A percentile compares a stretch with the other conserved stretches of the same genome.
Evolutionary conservation across 2,888 invertebrate species (phyloP).

Genomic region (Zhengitettix transpicula): DNA sequence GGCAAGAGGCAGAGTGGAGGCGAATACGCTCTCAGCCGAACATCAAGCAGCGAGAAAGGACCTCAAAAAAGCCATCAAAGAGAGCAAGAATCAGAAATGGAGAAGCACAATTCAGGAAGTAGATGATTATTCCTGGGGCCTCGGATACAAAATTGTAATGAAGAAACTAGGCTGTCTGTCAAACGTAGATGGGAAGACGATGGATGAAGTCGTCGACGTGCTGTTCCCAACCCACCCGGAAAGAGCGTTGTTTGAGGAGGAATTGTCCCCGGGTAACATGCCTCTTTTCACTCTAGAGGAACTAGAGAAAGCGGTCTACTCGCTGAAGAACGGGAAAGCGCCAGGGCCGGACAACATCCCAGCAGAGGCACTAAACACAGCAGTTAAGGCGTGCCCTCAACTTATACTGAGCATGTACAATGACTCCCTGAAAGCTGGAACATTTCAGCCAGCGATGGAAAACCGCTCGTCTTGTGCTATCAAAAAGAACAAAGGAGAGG

Average conservation of each 20-base stretch:
- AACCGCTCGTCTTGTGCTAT: not conserved
- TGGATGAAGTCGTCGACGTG: too few relatives aligned
- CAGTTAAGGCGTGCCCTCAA: not conserved
- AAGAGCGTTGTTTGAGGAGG: too few relatives aligned
- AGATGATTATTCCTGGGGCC: not conserved
- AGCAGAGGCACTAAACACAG: not conserved
- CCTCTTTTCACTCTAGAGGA: too few relatives aligned
- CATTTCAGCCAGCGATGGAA: not conserved
- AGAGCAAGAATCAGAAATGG: not conserved
- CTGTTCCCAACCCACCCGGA: too few relatives aligned
- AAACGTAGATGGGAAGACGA: not conserved
- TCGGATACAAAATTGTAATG: not conserved
- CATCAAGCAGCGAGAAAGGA: not conserved
- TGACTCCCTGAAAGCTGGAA: not conserved
- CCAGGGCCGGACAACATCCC: too few relatives aligned
- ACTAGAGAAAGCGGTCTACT: too few relatives aligned
- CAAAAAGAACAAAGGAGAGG: not conserved
- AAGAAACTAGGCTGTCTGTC: not conserved
- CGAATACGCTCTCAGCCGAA: not conserved
- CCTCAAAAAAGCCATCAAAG: not conserved
- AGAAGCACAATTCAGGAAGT: not conserved
- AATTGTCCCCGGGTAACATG: too few relatives aligned
- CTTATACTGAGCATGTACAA: not conserved
- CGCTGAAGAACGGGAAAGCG: too few relatives aligned
- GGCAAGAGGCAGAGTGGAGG: not conserved